Base-by-base conservation (phyloP, 2,888 invertebrate genomes). In the Lasioglossum villosulum region DNA sequence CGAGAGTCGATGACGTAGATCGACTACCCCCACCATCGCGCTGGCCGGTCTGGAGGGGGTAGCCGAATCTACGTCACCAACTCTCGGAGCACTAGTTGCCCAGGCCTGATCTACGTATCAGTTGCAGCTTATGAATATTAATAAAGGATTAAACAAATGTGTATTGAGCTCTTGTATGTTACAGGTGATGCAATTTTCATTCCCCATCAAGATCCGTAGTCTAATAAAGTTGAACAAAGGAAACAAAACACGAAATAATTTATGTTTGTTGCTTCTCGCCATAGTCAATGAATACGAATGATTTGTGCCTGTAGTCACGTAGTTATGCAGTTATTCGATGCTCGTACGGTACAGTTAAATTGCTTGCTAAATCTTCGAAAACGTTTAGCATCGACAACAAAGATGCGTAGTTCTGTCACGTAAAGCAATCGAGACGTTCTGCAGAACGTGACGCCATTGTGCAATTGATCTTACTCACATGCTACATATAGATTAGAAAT, bases 401-500 rank as follows among this genome's bases (percentile, higher is more conserved):
- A 16, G 45, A 34, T 37, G 37, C 10, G 52, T 10, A 23, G 56
- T 19, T 27, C 1, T 34, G 37, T 16, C 19, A 39, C 19, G 30
- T 42, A 63, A 56, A 59, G 52, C 30, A 52, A 16, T 42, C n/a
- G 48, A 73, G 37, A 30, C 30, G 19, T 68, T 37, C 23, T 72
- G 52, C 42, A 4, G 34, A 66, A 63, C 75, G 45, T 34, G 63
- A 45, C 56, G 45, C 6, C 37, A 16, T 77, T 83, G 82, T 75
- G 82, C 82, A 83, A 83, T 56, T 30, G 30, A 70, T 5, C 68
- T 30, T 45, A 56, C 73, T 42, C 59, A 56, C 37, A 37, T 56
- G 30, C 59, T 70, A 30, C 45, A 39, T 66, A 34, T 71, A 52
- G 42, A 75, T 75, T 72, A 75, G 34, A 75, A 72, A 80, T 83